These are phyloP conservation scores for Callocephalon fimbriatum DNA, from an alignment of 2,113 vertebrate species.

Conservation along the genomic window DNA sequence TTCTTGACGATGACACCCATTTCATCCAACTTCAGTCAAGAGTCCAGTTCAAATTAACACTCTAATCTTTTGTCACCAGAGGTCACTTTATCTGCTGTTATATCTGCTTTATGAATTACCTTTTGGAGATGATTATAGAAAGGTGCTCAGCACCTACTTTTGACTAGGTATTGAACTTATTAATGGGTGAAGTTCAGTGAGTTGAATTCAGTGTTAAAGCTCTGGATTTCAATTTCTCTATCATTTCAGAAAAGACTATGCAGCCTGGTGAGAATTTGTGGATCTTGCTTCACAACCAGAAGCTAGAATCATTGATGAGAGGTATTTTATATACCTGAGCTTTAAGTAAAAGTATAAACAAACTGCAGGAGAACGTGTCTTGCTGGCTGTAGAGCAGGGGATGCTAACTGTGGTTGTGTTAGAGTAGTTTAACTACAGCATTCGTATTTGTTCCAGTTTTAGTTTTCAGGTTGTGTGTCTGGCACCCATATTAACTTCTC, in stretches of 20 bases:
- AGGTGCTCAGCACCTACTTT: neutral
- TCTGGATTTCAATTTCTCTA: neutral
- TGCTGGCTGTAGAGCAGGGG: neutral
- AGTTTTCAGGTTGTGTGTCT: neutral
- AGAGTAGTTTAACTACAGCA: neutral
- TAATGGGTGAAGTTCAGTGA: neutral
- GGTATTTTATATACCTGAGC: neutral
- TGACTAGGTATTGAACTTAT: neutral
- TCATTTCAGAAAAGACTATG: neutral
- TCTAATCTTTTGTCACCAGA: neutral
- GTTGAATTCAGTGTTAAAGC: neutral
- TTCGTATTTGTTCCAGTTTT: neutral
- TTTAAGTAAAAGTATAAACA: neutral
- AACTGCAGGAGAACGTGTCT: neutral
- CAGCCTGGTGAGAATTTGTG: neutral
- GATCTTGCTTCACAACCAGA: neutral
- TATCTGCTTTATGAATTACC: neutral
- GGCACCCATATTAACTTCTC: neutral
- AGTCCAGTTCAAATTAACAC: neutral
- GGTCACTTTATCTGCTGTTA: neutral
- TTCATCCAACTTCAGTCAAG: neutral
- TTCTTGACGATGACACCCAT: neutral
- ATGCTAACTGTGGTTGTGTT: neutral
- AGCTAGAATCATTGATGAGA: neutral
- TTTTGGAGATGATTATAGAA: neutral